These are phyloP conservation scores for Beris chalybata DNA, from an alignment of 2,888 invertebrate species.

Conservation along the genomic window DNA sequence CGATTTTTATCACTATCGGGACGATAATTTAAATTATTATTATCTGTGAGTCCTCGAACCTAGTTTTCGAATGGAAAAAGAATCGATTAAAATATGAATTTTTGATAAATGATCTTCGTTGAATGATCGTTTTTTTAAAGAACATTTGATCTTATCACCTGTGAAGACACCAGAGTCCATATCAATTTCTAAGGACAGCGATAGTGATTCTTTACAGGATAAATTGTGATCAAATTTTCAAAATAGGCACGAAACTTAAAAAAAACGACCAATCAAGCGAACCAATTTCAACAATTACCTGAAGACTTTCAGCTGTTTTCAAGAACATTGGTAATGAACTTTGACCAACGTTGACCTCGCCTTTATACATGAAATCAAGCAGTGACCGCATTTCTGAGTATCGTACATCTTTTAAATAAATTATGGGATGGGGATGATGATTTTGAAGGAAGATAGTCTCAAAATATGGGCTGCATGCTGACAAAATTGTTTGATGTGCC, in stretches of 20 bases:
- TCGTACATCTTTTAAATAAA: slow-evolving; percentile 90
- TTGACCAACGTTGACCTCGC: slow-evolving; percentile 89
- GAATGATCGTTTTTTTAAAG: no score
- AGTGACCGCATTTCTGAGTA: slow-evolving; percentile 86
- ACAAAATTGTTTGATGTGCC: slow-evolving; percentile 91
- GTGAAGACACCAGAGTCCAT: no score
- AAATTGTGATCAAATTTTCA: neutral
- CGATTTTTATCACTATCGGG: slow-evolving; percentile 56
- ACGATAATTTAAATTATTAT: slow-evolving; percentile 64
- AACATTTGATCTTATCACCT: no score
- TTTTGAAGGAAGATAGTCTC: slow-evolving; percentile 89
- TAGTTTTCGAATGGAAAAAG: slow-evolving; percentile 34
- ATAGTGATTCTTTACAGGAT: no score
- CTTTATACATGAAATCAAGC: slow-evolving; percentile 91
- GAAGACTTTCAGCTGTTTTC: slow-evolving; percentile 88
- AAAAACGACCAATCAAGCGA: neutral
- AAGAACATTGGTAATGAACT: slow-evolving; percentile 88
- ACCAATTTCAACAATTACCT: slow-evolving; percentile 58
- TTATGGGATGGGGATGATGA: slow-evolving; percentile 87
- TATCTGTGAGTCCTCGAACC: slow-evolving; percentile 83
- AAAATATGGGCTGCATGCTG: slow-evolving; percentile 93
- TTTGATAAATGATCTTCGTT: no score
- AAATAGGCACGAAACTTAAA: neutral
- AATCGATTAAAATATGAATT: no score
- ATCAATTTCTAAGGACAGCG: no score